Evolutionary conservation across 2,888 invertebrate species (phyloP), one percentile per base, ranked within the genome.

Genomic region (Thecophora atra): DNA sequence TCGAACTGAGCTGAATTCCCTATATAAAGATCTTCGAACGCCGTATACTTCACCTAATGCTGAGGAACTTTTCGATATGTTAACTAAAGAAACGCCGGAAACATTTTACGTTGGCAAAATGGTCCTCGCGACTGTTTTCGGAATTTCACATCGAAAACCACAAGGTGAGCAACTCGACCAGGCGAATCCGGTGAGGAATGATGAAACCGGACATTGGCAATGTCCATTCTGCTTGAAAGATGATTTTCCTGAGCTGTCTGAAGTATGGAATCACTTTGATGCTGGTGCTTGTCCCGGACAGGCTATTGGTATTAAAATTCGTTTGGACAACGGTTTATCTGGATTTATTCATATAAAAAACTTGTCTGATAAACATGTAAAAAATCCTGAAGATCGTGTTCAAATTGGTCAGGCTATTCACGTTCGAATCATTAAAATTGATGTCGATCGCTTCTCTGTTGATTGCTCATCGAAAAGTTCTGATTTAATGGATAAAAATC

Each of bases 181-280:
- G 83, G 98, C 98, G 0, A 97, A 98, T 88, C 98, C 98, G 0
- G 95, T 97, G 58, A 90, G 97, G 78, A 96, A 97, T 82, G 97
- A 98, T 74, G 95, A 96, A 80, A 96, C 96, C 8, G 96, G 96
- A 0, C 88, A 97, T 54, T 99, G 98, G 98, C 96, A 97, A 84
- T 99, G 99, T 88, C 98, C 98, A 0, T 98, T 98, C 87, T 99
- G 99, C 88, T 89, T 94, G 78, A 96, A 97, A 84, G 96, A 96
- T 83, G 97, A 98, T 86, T 98, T 99, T 81, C 95, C 96, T 0
- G 98, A 98, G 84, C 88, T 98, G 42, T 96, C 96, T 24, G 98
- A 98, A 88, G 98, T 98, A 64, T 99, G 98, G 98, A 97, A 96
- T 87, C 98, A 99, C 86, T 98, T 98, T 88, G 98, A 99, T 87